A percentile compares a stretch with the other conserved stretches of the same genome.
Evolutionary conservation across 2,888 invertebrate species (phyloP).

Genomic region (Biston stratarius): DNA sequence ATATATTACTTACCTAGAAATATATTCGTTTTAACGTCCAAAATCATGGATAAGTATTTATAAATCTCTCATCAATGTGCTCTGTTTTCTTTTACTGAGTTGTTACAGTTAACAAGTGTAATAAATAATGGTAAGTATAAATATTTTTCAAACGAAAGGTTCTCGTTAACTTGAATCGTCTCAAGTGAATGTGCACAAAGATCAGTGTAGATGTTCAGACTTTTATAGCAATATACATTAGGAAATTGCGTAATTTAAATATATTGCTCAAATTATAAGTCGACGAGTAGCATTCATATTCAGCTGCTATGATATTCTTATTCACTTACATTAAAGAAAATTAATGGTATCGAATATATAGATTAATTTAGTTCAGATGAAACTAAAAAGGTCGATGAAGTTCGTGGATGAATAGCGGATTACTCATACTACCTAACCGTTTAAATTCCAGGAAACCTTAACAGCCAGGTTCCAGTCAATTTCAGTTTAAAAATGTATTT

Average conservation of each 20-base stretch:
- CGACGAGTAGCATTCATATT: no score
- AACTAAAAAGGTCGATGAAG: no score
- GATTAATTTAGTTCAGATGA: no score
- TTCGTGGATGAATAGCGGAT: slow-evolving; percentile 10
- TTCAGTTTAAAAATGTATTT: slow-evolving; percentile 21
- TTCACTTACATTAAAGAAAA: no score
- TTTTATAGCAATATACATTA: neutral
- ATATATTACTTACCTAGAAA: neutral
- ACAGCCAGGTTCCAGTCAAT: slow-evolving; percentile 5
- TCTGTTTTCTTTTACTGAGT: slow-evolving; percentile 44
- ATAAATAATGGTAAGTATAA: slow-evolving; percentile 21
- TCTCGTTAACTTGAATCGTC: slow-evolving; percentile 48
- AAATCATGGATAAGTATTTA: slow-evolving; percentile 43
- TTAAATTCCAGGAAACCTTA: slow-evolving; percentile 20
- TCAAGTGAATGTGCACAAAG: neutral
- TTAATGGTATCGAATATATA: no score
- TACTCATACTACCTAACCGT: slow-evolving; percentile 14
- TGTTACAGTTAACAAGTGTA: slow-evolving; percentile 37
- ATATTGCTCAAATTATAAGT: no score
- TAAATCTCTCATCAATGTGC: slow-evolving; percentile 49
- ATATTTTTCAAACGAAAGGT: slow-evolving; percentile 53
- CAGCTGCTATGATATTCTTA: no score
- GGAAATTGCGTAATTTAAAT: neutral
- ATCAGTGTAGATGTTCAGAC: neutral
- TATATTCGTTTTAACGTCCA: neutral